Evolutionary conservation across 2,888 invertebrate species (phyloP).

Genomic region (Megaustenia siamemsis): DNA sequence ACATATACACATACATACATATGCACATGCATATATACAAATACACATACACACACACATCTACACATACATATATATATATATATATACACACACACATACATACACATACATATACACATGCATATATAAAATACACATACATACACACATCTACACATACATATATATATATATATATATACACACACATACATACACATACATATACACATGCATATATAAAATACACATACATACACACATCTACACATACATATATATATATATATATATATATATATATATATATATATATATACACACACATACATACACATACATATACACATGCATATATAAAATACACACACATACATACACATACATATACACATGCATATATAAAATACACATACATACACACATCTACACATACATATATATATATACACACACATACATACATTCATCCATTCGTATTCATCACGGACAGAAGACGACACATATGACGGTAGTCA

Average conservation of each 20-base stretch:
- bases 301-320: neutral
- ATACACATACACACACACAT: neutral
- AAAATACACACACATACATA: too few species aligned
- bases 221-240: too few species aligned
- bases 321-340: neutral
- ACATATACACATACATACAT: conserved; percentile 33
- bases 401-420: too few species aligned
- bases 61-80: neutral
- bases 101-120: conserved; percentile 27
- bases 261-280: too few species aligned
- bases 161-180: too few species aligned
- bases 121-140: too few species aligned
- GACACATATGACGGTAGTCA: too few species aligned
- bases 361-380: neutral
- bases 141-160: too few species aligned
- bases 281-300: conserved; percentile 3
- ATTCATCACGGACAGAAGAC: neutral
- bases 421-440: neutral
- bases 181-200: neutral
- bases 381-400: too few species aligned
- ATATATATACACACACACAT: neutral
- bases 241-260: too few species aligned
- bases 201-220: neutral
- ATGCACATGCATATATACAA: conserved; percentile 28
- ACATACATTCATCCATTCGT: too few species aligned